Base-by-base conservation (phyloP, 2,888 invertebrate genomes). In the Cheilosia vulpina region DNA sequence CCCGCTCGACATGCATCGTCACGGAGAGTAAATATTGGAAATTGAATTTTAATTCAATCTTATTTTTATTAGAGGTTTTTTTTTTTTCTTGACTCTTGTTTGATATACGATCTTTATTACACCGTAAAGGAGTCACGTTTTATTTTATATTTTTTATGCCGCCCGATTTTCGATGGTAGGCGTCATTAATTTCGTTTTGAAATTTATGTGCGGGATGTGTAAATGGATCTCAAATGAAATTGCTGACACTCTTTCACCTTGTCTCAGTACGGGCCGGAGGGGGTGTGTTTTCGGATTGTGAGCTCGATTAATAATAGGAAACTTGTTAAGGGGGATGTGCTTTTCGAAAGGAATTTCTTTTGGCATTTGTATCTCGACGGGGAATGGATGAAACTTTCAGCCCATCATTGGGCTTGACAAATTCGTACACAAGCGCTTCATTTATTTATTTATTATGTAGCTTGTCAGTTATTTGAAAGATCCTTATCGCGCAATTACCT, bases 1-100 rank as follows among this genome's bases (percentile, higher is more conserved):
- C n/a, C 45, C 38, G 11, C 13, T 47, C 17, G 63, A 57, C 65
- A 75, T 65, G 75, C 65, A 47, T 75, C 75, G 55, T 75, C 75
- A 75, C 75, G 75, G 65, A 75, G 75, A 38, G 75, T 65, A 57
- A 75, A 75, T 75, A 75, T 75, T 75, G 57, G 41, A 47, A 57
- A 75, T 75, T 65, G 57, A 65, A 75, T 65, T 65, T 75, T 75
- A 55, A 65, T 65, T 47, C 47, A 75, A 75, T 47, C 38, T 65
- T 4, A 65, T 55, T 43, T 63, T 73, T 41, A 50, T 58, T 34
- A n/a, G 38, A 52, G 19, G 31, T 19, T 4, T 41, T 43, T 24
- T 24, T 24, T 38, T 47, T 55, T 24, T 38, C 38, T 38, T 13
- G 38, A 9, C 15, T 2, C 17, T 17, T 15, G 53, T 34, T 34